Conservation (phyloP, 2,113 vertebrate genomes). For the Tapirus terrestris region DNA sequence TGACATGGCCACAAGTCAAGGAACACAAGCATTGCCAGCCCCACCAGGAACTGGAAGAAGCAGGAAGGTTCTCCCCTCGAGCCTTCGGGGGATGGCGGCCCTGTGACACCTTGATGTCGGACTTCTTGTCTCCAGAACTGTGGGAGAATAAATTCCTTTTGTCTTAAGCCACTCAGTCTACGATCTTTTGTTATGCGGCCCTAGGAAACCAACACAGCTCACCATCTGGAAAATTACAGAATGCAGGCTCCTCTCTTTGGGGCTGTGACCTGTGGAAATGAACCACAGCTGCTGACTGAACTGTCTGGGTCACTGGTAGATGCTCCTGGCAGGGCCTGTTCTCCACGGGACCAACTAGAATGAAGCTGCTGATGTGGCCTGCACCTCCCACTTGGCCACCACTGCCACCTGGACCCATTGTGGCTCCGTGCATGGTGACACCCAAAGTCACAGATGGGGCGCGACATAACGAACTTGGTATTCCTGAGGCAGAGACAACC, state of each 20-base stretch:
- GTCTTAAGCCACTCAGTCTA: too few relatives aligned
- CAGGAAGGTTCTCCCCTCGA: neutral
- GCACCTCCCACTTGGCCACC: fast-evolving
- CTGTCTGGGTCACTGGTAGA: neutral
- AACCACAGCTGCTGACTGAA: too few relatives aligned
- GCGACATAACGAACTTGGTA: fast-evolving
- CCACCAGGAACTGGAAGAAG: neutral
- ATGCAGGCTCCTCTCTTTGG: neutral
- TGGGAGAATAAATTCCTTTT: too few relatives aligned
- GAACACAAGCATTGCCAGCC: neutral
- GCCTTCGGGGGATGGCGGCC: fast-evolving
- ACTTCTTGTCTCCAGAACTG: neutral
- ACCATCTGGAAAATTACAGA: neutral
- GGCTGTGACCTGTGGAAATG: fast-evolving
- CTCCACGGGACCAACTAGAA: neutral
- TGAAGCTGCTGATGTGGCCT: neutral
- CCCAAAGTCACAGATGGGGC: neutral
- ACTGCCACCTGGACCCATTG: too few relatives aligned
- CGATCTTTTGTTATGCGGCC: neutral
- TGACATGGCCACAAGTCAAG: too few relatives aligned
- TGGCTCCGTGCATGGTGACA: neutral
- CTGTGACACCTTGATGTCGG: too few relatives aligned
- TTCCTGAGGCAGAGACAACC: neutral
- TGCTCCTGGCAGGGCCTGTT: neutral
- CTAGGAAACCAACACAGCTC: neutral